Evolutionary conservation across 2,797 vertebrate genomes (phyloP), one percentile per base, ranked within the genome.

Genomic region (Fringilla coelebs): DNA sequence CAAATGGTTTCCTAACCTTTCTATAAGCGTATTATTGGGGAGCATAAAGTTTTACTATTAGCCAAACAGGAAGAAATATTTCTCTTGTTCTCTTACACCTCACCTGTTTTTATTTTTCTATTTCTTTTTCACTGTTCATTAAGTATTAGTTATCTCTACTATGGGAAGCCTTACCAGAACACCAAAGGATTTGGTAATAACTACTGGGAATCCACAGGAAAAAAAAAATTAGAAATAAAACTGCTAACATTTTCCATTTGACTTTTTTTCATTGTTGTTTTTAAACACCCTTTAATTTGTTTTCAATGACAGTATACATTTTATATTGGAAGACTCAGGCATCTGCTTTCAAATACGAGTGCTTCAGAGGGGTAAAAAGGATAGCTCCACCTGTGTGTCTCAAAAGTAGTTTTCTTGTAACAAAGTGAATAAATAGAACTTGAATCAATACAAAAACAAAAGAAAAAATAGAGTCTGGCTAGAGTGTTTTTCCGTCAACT

Each of bases 91-190:
- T 86, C 32, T 90, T 52, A 66, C 2, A 0, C 18, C 15, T 88
- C 43, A 22, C 81, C 24, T 94, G 29, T 65, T 94, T 94, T 78
- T 90, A 72, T 58, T 90, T 93, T 91, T 75, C 20, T 75, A 22
- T 77, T 89, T 93, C 32, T 81, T 78, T 28, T 88, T 90, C 20
- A 40, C 43, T 72, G n/a, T 68, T 93, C 48, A 52, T 90, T 90
- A 70, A 66, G 9, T 20, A 22, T 40, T 89, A 49, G 83, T 94
- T 89, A 77, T 67, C 31, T 58, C 22, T 77, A 21, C 25, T 72
- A 9, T 61, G 38, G 31, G 38, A 94, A 78, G 10, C 7, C 32
- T 85, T 84, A 43, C 43, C n/a, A 84, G 55, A 60, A 60, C 13
- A 70, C 17, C 25, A 32, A 16, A 66, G 40, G n/a, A 40, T 75